Evolutionary conservation across 64 coral and sea anemone species (phyloP).

Genomic region (Dendrophyllia cribrosa): DNA sequence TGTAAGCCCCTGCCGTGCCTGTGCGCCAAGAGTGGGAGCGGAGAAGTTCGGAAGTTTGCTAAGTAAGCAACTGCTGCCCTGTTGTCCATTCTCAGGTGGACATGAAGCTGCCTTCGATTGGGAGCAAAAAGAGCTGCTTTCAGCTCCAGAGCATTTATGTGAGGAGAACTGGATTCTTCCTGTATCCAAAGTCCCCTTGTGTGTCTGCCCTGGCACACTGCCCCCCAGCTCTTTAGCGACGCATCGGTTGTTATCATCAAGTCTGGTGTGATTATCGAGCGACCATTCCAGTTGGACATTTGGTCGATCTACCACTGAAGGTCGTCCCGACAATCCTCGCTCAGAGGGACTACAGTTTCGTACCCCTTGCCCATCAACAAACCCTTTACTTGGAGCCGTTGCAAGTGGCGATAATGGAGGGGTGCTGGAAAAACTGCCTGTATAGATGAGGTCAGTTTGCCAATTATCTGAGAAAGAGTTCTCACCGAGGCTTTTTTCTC

Average conservation of each 20-base stretch:
- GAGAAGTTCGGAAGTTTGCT: conserved; percentile 32
- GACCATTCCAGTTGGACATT: conserved; percentile 55
- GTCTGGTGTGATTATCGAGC: conserved; percentile 42
- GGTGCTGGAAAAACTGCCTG: conserved; percentile 76
- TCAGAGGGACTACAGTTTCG: conserved; percentile 18
- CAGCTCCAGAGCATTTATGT: conserved; percentile 75
- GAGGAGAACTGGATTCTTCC: conserved; percentile 47
- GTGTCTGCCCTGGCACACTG: conserved; percentile 22
- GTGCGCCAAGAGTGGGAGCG: conserved; percentile 35
- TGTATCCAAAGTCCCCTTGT: conserved; percentile 63
- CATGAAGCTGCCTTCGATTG: conserved; percentile 10
- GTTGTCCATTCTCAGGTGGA: conserved; percentile 64
- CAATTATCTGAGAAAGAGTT: conserved; percentile 31
- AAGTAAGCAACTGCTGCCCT: conserved; percentile 59
- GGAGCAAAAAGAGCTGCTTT: conserved; percentile 57
- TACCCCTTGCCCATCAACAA: conserved; percentile 30
- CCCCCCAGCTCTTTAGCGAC: conserved; percentile 66
- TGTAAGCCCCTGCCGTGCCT: conserved; percentile 34
- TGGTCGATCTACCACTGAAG: conserved; percentile 66
- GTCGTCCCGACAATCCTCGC: conserved; percentile 26
- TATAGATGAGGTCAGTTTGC: conserved; percentile 65
- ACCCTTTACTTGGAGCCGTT: conserved; percentile 34
- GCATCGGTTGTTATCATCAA: conserved; percentile 63
- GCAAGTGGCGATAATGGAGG: conserved; percentile 67
- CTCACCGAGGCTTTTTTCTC: conserved; percentile 34